phyloP scores from a whole-genome alignment of 2,113 vertebrate species.

The Ptyas mucosa region DNA sequence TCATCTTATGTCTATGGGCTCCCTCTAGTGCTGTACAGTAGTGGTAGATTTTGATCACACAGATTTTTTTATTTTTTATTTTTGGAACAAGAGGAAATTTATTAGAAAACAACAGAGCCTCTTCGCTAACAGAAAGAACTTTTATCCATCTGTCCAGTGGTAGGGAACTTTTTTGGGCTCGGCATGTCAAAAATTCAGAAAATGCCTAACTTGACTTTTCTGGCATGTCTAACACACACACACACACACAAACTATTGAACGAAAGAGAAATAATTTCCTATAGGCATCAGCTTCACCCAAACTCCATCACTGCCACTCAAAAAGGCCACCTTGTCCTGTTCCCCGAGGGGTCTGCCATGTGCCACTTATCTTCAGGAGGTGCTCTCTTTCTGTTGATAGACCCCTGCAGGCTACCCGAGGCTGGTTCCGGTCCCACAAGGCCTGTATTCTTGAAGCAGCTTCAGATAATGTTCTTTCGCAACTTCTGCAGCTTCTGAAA shows the following conservation, averaged over 20 bases:
- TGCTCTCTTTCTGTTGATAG: neutral
- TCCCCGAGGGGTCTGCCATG: neutral
- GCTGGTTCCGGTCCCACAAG: neutral
- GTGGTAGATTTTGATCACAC: neutral
- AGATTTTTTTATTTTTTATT: neutral
- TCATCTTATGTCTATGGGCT: neutral
- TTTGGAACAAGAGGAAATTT: neutral
- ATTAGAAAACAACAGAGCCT: neutral
- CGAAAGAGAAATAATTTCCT: neutral
- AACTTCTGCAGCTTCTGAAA: neutral
- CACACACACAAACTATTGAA: too few relatives aligned
- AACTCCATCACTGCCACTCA: neutral
- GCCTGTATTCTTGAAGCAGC: neutral
- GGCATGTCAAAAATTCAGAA: neutral
- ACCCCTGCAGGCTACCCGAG: neutral
- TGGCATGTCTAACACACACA: neutral
- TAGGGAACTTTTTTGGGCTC: neutral
- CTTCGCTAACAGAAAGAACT: neutral
- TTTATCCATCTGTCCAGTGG: neutral
- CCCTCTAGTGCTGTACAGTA: neutral
- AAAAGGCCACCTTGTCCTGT: neutral
- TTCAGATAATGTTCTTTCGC: neutral
- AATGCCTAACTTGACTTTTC: neutral
- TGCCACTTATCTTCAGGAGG: neutral
- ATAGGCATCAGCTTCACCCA: neutral